Base-by-base conservation (phyloP, 2,113 vertebrate species). In the cattle (Bos taurus) region DNA sequence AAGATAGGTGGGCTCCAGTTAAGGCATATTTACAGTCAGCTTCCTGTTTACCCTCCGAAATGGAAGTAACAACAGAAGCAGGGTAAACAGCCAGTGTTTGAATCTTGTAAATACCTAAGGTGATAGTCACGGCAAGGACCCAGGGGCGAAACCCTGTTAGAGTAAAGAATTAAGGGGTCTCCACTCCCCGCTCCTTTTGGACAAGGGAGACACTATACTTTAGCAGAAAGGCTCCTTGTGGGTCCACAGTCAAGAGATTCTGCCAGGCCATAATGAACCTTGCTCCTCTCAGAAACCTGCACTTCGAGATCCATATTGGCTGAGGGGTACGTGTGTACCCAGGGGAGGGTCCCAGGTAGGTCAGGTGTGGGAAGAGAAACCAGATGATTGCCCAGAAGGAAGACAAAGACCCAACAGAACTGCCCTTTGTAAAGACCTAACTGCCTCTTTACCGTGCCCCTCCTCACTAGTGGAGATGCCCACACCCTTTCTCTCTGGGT, bases 401-500 rank as follows among this genome's bases (percentile, higher is more conserved):
- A 71, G n/a, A 40, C 36, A 74, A 25, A 40, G 67, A 23, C n/a
- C 10, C 0, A 2, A 36, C 19, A 3, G 10, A 40, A 40, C 19
- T 40, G n/a, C n/a, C 62, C 33, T n/a, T 3, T n/a, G 7, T n/a
- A 4, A 16, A 1, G 7, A 64, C 15, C 17, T n/a, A n/a, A 9
- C 33, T 0, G 3, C 62, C 67, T 40, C 21, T 59, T 26, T 23
- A 2, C n/a, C 2, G 1, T 25, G n/a, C 36, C 19, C 36, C 36
- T 74, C 21, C 36, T 40, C 67, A 12, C 67, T 6, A 40, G 67
- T 1, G n/a, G 67, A 40, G 21, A 74, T 1, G 2, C 19, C 5
- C 36, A 74, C 21, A 74, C 36, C 36, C 10, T 74, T 74, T 25
- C 67, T 23, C 19, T 6, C 36, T 40, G 36, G 67, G 19, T 40